Evolutionary conservation across 2,888 invertebrate genomes (phyloP), one percentile per base, ranked within the genome.

Genomic region (Encarsia formosa): DNA sequence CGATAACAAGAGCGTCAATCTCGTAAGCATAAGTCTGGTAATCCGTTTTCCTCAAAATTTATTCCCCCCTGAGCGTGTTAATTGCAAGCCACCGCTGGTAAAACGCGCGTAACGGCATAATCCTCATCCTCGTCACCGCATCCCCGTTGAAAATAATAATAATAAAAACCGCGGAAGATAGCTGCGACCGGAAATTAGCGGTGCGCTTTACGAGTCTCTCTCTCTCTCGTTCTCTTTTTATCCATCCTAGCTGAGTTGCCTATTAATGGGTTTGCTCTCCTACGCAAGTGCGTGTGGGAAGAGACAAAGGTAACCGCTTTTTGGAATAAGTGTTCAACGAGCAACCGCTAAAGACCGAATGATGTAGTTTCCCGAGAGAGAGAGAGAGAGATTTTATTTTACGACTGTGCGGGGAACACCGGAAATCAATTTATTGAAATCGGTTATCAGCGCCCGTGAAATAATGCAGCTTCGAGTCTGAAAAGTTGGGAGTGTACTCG

Each of bases 101-200:
- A 22, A 22, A 23, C 20, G 26, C 26, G 26, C 26, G 5, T 26
- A 26, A 13, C 11, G 4, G 15, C n/a, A 32, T 5, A 32, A 15
- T n/a, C 11, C 5, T 13, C 11, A 13, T 5, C n/a, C 11, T n/a
- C n/a, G 5, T 26, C 11, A 11, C 26, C 11, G 26, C 8, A 6
- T 8, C 26, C 6, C 6, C 8, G n/a, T 23, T 18, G 32, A 32
- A 29, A 23, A 40, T 4, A 41, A 26, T 9, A n/a, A 16, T 23
- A n/a, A 35, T n/a, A 34, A 40, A 18, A 49, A 34, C 20, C 19
- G 31, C 44, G 44, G 34, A 16, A 45, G 41, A 39, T 42, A 43
- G 54, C 42, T 42, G 47, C 52, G 57, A 57, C 58, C 60, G 62
- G 62, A 62, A 62, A 62, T 62, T 60, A 59, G 61, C 60, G 60